A percentile compares a stretch with the other conserved stretches of the same genome.
These are phyloP conservation scores for Tympanuchus pallidicinctus DNA, from an alignment of 2,113 vertebrate species.

Conservation along the genomic window DNA sequence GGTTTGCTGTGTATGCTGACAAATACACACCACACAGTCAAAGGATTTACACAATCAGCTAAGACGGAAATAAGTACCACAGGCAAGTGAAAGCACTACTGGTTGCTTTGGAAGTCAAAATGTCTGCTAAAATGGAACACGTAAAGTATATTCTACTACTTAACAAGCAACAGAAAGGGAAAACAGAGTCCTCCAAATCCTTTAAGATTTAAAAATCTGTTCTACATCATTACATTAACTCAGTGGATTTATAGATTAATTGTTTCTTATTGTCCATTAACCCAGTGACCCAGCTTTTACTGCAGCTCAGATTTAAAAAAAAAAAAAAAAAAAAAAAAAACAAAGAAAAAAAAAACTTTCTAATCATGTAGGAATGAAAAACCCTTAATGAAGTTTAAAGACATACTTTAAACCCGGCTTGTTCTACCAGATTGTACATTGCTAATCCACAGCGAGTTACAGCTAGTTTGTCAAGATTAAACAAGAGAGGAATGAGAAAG, in stretches of 20 bases:
- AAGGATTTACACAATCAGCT: not conserved
- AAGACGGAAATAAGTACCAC: not conserved
- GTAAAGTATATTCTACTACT: not conserved
- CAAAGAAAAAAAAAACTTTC: not conserved
- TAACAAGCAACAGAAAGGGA: not conserved
- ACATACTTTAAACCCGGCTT: not conserved
- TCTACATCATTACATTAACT: not conserved
- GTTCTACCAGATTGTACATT: not conserved
- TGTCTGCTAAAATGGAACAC: not conserved
- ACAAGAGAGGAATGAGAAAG: constrained; percentile 27
- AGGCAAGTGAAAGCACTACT: not conserved
- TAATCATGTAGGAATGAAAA: constrained; percentile 1
- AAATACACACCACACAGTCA: not conserved
- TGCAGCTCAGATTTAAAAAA: not conserved
- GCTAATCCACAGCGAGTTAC: not conserved
- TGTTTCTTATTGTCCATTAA: constrained; percentile 28
- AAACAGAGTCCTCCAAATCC: not conserved
- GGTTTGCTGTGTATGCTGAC: not conserved
- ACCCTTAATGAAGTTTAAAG: constrained; percentile 25
- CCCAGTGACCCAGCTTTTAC: constrained; percentile 32
- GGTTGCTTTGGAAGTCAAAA: not conserved
- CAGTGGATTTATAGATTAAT: not conserved
- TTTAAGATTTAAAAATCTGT: not conserved
- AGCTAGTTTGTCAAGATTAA: constrained; percentile 46
- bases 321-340: not conserved